Base-by-base conservation (phyloP, 2,888 invertebrate genomes). In the Eupithecia tripunctaria region DNA sequence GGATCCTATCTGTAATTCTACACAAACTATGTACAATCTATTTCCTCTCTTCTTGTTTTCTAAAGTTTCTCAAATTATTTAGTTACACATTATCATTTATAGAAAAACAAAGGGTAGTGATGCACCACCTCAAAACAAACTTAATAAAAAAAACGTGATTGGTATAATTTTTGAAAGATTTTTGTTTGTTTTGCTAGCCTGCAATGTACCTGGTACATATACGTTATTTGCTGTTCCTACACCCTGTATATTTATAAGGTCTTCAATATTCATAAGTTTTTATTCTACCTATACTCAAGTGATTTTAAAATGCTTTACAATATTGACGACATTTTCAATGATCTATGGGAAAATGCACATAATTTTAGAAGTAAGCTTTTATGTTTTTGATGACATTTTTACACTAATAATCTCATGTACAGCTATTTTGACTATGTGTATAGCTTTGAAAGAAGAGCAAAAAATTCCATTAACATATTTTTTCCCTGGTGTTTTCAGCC, bases 371-470 rank as follows among this genome's bases (percentile, higher is more conserved):
- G 3, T 59, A 36, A 68, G 56, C 8, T 25, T 56, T 38, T 67
- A 67, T 59, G 38, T 74, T 66, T 74, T 76, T 74, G 78, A 77
- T 76, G 67, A 74, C 63, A 71, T 73, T 72, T 75, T 72, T 51
- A 73, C 65, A 56, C 75, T 78, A 79, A 76, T 70, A 79, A 80
- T 80, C 77, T 78, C 78, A 78, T 78, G 74, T 74, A 81, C 38
- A 41, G 38, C 38, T 64, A 38, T 64, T 38, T n/a, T 41, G 41
- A 64, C 32, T n/a, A 14, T 38, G 25, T 64, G 32, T 36, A 41
- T 41, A 36, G 25, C 38, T 21, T 41, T 21, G 21, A 38, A 64
- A 21, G 12, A 25, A 21, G 51, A 51, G 21, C 21, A 12, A 56
- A 25, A 25, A 56, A 56, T 25, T 21, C 14, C 56, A 56, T 25